These are phyloP conservation scores for Hydrolagus colliei DNA, from an alignment of 2,797 vertebrate species.

Conservation along the genomic window DNA sequence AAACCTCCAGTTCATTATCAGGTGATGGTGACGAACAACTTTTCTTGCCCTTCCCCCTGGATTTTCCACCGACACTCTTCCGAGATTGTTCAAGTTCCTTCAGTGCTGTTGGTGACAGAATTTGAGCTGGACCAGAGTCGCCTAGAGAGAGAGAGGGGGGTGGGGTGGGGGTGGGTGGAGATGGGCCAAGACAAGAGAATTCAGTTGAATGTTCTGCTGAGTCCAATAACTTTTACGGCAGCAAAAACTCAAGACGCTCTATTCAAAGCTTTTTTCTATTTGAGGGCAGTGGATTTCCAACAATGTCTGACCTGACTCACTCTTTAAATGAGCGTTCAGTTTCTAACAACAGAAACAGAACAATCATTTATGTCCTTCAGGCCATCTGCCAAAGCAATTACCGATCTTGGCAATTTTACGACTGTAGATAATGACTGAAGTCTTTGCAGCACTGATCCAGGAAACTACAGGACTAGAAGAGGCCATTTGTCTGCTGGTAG, in stretches of 20 bases:
- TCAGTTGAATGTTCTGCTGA: too few relatives aligned
- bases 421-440: too few relatives aligned
- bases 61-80: slow-evolving; percentile 78
- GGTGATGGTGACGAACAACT: slow-evolving; percentile 64
- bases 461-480: too few relatives aligned
- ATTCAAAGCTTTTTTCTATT: neutral
- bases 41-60: slow-evolving; percentile 87
- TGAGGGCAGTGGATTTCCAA: neutral
- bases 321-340: neutral
- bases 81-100: slow-evolving; percentile 75
- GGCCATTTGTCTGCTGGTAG: too few relatives aligned
- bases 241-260: neutral
- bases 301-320: neutral
- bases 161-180: too few relatives aligned
- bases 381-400: neutral
- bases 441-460: too few relatives aligned
- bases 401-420: neutral
- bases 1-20: slow-evolving; percentile 84
- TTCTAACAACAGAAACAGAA: neutral
- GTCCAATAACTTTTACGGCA: neutral
- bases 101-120: slow-evolving; percentile 51
- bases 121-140: neutral
- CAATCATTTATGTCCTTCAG: neutral
- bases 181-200: too few relatives aligned
- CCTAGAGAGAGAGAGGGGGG: neutral